A percentile compares a stretch with the other conserved stretches of the same genome.
These are phyloP conservation scores for Ceuthmochares aereus DNA, from an alignment of 2,113 vertebrate species.

Conservation along the genomic window DNA sequence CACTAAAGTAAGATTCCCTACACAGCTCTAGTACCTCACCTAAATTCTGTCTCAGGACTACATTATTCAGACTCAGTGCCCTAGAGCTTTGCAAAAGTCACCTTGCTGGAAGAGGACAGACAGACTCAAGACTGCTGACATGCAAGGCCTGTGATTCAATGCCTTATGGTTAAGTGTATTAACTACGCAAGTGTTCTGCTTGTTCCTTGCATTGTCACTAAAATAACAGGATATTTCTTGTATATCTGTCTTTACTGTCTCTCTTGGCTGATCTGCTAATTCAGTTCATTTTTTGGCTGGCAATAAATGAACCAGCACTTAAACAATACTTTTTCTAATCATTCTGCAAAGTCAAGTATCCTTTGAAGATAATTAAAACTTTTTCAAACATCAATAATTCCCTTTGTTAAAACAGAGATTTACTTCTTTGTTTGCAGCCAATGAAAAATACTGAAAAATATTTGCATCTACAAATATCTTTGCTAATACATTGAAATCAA, in stretches of 20 bases:
- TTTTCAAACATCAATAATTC: neutral
- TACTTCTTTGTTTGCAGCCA: neutral
- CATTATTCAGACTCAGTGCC: neutral
- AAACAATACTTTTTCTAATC: neutral
- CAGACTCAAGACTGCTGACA: neutral
- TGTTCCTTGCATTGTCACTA: neutral
- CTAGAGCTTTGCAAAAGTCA: neutral
- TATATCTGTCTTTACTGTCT: neutral
- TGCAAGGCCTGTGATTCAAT: fast-evolving
- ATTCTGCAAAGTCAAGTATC: neutral
- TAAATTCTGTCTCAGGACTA: neutral
- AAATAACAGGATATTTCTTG: neutral
- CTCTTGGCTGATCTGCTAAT: neutral
- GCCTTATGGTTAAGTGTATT: neutral
- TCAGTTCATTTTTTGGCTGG: neutral
- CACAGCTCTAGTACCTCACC: fast-evolving
- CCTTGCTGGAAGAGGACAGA: neutral
- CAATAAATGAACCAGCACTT: neutral
- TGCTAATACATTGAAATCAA: neutral
- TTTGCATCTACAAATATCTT: neutral
- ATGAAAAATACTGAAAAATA: neutral
- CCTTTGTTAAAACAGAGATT: neutral
- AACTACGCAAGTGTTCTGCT: neutral
- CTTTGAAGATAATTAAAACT: neutral
- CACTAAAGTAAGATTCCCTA: fast-evolving